Base-by-base conservation (phyloP, 92 coral and sea anemone genomes). In the Isaurus tuberculatus region DNA sequence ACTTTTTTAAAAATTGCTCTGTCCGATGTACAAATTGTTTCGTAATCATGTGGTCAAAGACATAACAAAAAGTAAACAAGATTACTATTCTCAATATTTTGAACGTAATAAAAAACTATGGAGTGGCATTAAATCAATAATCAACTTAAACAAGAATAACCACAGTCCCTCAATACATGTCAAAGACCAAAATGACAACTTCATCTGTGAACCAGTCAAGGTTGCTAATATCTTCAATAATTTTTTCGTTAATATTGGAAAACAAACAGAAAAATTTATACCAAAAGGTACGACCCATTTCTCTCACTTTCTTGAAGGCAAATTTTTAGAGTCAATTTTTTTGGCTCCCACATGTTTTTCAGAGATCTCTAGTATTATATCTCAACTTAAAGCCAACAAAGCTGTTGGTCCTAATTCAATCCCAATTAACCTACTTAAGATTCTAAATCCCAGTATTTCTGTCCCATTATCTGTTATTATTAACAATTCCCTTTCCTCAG, bases 371-470 rank as follows among this genome's bases (percentile, higher is more conserved):
- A 37, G 43, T 37, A 37, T 37, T 37, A 37, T 37, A 44, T 73
- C 88, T 73, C 69, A 85, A 63, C 48, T 85, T 25, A 70, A 85
- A 57, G 77, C 65, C 48, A 85, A 85, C 48, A 64, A 75, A 85
- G 75, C 84, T 20, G 36, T 60, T 60, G 66, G 66, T 60, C 66
- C 42, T 36, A 36, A 36, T 7, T 36, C 42, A 40, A 40, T 40
- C 44, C 44, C 44, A 40, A 40, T 40, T 40, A 40, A 40, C 44
- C 44, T 40, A 40, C 44, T 40, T 40, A 40, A 40, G 44, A 40
- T 40, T 40, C 44, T 40, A 40, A 40, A 40, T 40, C 44, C 44
- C 4, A 40, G 4, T 40, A 40, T 40, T 40, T 40, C 44, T 40
- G 10, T 40, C 44, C 44, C 44, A 40, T 40, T 40, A 40, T 40